phyloP scores from a whole-genome alignment of 2,888 invertebrate genomes.

The Netelia inedita region DNA sequence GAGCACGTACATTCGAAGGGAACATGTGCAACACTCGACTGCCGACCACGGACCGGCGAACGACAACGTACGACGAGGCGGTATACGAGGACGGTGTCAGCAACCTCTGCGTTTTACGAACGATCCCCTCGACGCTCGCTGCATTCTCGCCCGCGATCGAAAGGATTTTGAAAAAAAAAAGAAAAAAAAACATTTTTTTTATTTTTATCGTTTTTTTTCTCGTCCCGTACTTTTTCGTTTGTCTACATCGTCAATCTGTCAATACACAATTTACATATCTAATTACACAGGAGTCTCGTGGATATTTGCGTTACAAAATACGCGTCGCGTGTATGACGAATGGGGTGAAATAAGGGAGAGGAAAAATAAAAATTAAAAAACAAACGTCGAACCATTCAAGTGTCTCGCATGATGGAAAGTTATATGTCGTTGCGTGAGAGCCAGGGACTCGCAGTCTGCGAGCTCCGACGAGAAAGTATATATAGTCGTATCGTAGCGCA shows the following conservation, averaged over 20 bases:
- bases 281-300: constrained; percentile 46
- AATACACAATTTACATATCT: constrained; percentile 56
- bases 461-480: constrained; percentile 61
- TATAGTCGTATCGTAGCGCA: constrained; percentile 54
- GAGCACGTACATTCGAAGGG: constrained; percentile 76
- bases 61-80: constrained; percentile 53
- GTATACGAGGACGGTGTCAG: constrained; percentile 63
- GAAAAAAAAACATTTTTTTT: constrained; percentile 17
- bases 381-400: constrained; percentile 26
- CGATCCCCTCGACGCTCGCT: constrained; percentile 36
- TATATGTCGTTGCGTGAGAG: constrained; percentile 50
- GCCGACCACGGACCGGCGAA: constrained; percentile 44
- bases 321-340: constrained; percentile 71
- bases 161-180: constrained; percentile 2
- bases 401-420: constrained; percentile 60
- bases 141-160: constrained; percentile 58
- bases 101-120: constrained; percentile 61
- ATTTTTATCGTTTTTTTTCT: background rate
- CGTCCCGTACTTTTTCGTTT: background rate
- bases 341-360: constrained; percentile 45
- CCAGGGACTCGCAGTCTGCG: constrained; percentile 36
- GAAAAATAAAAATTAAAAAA: constrained; percentile 7
- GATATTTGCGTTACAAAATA: constrained; percentile 62
- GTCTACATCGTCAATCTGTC: constrained; percentile 14
- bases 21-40: constrained; percentile 67